Base-by-base conservation (phyloP, 2,113 vertebrate species). In the Paradoxurus hermaphroditus region DNA sequence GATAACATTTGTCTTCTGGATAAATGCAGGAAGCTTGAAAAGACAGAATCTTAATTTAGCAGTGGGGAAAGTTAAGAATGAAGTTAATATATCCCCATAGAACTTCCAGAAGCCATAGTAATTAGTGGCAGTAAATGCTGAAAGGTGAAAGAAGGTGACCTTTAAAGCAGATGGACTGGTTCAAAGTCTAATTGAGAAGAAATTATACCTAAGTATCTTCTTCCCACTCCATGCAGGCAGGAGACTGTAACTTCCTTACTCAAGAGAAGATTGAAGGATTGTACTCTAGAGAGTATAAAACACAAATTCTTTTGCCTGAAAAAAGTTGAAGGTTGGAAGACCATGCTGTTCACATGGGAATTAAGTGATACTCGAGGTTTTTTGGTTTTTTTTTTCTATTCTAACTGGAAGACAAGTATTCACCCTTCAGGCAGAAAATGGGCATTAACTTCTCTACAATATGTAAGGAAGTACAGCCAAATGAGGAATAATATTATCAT, bases 121-220 rank as follows among this genome's bases (percentile, higher is more conserved):
- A 97, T 83, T 92, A 73, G 83, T 93, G 44, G 27, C 49, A 92
- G 34, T 84, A 93, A 78, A 91, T 41, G 41, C 14, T 90, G 31
- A 94, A 96, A 93, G 46, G 53, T 86, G 79, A 93, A 96, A 12
- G 39, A 86, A 96, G 68, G 14, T 67, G 41, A 95, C 46, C 84
- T 86, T 90, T 95, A 95, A 67, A 95, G 65, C 73, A 84, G 21
- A 5, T 68, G 68, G 29, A 78, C 44, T 75, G 2, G 15, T 70
- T 83, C 27, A 90, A 96, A 96, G 68, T 44, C 63, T 94, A 96
- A 94, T 46, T 94, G 87, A 90, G 75, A 82, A 84, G 73, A 83
- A 94, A 95, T 95, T 95, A 89, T 63, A 77, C 21, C 18, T 53
- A 89, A 78, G 4, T 73, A 5, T 90, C 23, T 4, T 96, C 41